A percentile compares a stretch with the other conserved stretches of the same genome.
Evolutionary conservation across 2,113 vertebrate genomes (phyloP).

Genomic region (Callithrix jacchus): DNA sequence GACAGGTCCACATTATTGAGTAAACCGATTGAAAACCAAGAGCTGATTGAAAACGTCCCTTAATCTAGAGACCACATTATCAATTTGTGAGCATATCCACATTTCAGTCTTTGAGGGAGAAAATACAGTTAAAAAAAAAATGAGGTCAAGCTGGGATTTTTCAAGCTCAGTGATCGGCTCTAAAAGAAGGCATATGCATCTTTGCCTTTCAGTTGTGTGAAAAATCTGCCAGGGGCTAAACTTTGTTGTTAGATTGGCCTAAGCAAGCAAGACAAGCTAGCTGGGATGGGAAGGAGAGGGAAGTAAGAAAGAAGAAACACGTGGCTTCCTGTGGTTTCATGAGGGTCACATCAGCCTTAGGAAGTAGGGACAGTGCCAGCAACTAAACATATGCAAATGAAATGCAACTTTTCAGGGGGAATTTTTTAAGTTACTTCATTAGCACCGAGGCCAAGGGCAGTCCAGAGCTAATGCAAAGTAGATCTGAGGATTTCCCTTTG

Average conservation of each 20-base stretch:
- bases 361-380: not conserved
- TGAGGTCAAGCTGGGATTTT: constrained; percentile 63
- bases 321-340: constrained; percentile 59
- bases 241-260: constrained; percentile 18
- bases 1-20: not conserved
- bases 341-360: constrained; percentile 52
- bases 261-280: not conserved
- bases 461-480: constrained; percentile 44
- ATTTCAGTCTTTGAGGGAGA: not conserved
- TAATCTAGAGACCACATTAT: not conserved
- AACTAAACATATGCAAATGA: constrained; percentile 69
- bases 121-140: constrained; percentile 15
- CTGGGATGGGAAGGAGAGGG: not conserved
- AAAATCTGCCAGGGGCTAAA: constrained; percentile 56
- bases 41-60: not conserved
- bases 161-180: not conserved
- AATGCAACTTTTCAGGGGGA: constrained; percentile 58
- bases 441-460: constrained; percentile 58
- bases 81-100: not conserved
- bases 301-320: constrained; percentile 19
- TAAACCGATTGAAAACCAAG: not conserved
- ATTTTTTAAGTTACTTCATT: constrained; percentile 66
- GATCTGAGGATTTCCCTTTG: constrained; percentile 58
- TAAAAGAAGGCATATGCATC: constrained; percentile 39
- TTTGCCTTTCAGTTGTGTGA: constrained; percentile 33